phyloP scores from a whole-genome alignment of 2,113 vertebrate species.

The Misgurnus mizolepis region DNA sequence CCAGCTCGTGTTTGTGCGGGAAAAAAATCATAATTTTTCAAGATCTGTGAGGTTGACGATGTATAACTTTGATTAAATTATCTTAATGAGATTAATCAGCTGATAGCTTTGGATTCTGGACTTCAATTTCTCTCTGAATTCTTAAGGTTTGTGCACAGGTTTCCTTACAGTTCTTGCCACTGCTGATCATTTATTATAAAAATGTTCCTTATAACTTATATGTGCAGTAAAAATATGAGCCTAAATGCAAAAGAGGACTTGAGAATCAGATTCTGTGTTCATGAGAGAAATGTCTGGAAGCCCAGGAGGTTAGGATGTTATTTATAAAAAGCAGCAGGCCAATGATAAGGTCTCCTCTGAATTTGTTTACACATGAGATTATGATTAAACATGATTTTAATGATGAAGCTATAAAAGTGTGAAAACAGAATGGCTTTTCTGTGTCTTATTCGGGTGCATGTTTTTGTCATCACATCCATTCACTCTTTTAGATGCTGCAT shows the following conservation, averaged over 20 bases:
- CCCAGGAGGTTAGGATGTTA: constrained; percentile 38
- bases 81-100: constrained; percentile 23
- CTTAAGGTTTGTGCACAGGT: not conserved
- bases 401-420: constrained; percentile 50
- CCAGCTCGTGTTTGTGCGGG: not conserved
- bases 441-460: not conserved
- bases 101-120: constrained; percentile 18
- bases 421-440: constrained; percentile 34
- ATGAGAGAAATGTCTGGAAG: constrained; percentile 19
- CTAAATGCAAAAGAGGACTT: not conserved
- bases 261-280: not conserved
- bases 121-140: not conserved
- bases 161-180: not conserved
- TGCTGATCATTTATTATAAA: too few species aligned
- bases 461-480: not conserved
- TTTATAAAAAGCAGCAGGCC: constrained; percentile 60
- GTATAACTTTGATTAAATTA: constrained; percentile 18
- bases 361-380: constrained; percentile 78
- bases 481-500: not conserved
- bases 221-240: not conserved
- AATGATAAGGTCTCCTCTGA: constrained; percentile 69
- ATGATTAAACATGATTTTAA: constrained; percentile 60
- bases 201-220: too few species aligned
- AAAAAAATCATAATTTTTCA: constrained; percentile 11
- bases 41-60: constrained; percentile 13